Conservation (phyloP, 1,140 invertebrate species). For the Paralvinella palmiformis region DNA sequence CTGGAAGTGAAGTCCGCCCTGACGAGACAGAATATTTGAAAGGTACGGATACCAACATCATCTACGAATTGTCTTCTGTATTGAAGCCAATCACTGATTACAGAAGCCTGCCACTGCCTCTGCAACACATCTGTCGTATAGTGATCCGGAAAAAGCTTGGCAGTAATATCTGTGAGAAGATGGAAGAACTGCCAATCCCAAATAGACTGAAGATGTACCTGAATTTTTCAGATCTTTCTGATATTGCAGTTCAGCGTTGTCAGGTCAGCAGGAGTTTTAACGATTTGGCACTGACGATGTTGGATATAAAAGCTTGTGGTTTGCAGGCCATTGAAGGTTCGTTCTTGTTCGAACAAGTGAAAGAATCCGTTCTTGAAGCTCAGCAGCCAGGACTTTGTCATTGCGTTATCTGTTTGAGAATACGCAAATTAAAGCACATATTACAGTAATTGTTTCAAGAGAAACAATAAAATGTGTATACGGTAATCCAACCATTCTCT, state of each 20-base stretch:
- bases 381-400: too few relatives aligned
- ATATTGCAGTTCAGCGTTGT: background rate
- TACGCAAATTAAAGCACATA: too few relatives aligned
- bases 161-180: background rate
- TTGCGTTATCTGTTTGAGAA: too few relatives aligned
- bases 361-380: too few relatives aligned
- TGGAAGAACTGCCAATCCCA: background rate
- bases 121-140: conserved; percentile 4
- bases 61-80: background rate
- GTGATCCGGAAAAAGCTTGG: background rate
- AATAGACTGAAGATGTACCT: background rate
- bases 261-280: too few relatives aligned
- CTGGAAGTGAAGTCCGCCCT: background rate
- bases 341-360: too few relatives aligned
- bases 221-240: background rate
- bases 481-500: too few relatives aligned
- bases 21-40: conserved; percentile 1
- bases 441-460: too few relatives aligned
- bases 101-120: background rate
- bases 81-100: background rate
- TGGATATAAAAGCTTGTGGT: too few relatives aligned
- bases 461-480: too few relatives aligned
- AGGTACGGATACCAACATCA: background rate
- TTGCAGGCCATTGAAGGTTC: too few relatives aligned
- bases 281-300: too few relatives aligned